Base-by-base conservation (phyloP, 1,140 invertebrate species). In the Zelostemma sp. region DNA sequence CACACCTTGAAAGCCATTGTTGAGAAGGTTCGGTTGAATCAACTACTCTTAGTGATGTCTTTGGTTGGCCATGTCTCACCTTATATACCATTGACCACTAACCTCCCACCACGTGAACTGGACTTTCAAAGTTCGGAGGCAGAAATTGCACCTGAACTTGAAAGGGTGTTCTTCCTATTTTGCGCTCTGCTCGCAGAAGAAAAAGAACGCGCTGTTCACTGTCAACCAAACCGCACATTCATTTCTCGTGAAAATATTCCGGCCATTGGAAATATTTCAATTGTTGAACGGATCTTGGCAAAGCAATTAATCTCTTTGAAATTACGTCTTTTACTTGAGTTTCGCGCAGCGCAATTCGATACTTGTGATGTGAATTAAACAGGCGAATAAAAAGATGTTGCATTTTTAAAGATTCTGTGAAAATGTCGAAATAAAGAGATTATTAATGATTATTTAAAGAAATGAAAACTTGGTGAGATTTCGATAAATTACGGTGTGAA, bases 61-160 rank as follows among this genome's bases (percentile, higher is more conserved):
- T 64, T 72, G 73, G 68, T 74, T 72, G 62, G 68, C 66, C 68
- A 74, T 60, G 68, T 72, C 62, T 67, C 33, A 62, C 68, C 69
- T 74, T 74, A 69, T 74, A 74, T 74, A 74, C 57, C 57, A 45
- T 63, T 69, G 66, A 74, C 66, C 73, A 74, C 51, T 68, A 47
- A 67, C 67, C 68, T 68, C 63, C 66, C 69, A 74, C 66, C 66
- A 72, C 61, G 41, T 51, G 63, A 21, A 33, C 45, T 69, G 62
- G 62, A 74, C 73, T 74, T 74, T 74, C 73, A 56, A 74, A 66
- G 72, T 74, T 74, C 60, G 66, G 66, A 31, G 51, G 68, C 66
- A 71, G 73, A 74, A 67, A 72, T 74, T 74, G 68, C 66, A 66
- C 73, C 69, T 72, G 68, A 74, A 74, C 73, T 72, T 74, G 68